phyloP scores from a whole-genome alignment of 2,113 vertebrate species.

The Laticauda colubrina region DNA sequence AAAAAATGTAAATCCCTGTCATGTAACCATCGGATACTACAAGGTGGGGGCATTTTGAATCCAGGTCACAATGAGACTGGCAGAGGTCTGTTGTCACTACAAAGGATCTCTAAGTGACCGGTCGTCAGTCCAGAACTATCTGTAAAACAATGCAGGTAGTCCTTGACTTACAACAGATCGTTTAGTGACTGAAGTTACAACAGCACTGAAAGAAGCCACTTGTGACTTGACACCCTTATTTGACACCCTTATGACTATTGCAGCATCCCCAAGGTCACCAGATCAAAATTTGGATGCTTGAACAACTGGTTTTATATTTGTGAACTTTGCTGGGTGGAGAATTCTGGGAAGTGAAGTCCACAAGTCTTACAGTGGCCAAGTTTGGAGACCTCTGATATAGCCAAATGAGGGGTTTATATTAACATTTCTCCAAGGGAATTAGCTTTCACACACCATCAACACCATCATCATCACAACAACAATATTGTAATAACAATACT shows the following conservation, averaged over 20 bases:
- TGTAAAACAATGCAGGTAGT: neutral
- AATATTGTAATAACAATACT: constrained; percentile 54
- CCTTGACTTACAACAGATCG: too few species aligned
- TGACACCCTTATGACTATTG: too few species aligned
- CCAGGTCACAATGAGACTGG: neutral
- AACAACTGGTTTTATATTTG: too few species aligned
- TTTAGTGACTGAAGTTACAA: too few species aligned
- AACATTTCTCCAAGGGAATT: constrained; percentile 52
- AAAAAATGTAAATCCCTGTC: neutral
- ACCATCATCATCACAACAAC: constrained; percentile 37
- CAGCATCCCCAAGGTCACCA: too few species aligned
- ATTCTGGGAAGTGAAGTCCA: too few species aligned
- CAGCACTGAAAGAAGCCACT: too few species aligned
- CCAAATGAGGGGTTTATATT: constrained; percentile 54
- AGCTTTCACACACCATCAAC: constrained; percentile 5
- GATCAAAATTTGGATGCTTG: too few species aligned
- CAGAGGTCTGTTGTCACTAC: neutral
- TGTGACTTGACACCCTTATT: too few species aligned
- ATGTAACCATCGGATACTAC: neutral
- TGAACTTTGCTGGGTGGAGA: too few species aligned
- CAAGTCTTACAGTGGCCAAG: too few species aligned
- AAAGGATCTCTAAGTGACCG: neutral
- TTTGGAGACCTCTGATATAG: too few species aligned
- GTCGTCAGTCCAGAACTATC: neutral
- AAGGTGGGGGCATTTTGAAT: neutral